Evolutionary conservation across 53 echinoderm and acorn worm species (phyloP), one percentile per base, ranked within the genome.

Genomic region (Arbacia lixula): DNA sequence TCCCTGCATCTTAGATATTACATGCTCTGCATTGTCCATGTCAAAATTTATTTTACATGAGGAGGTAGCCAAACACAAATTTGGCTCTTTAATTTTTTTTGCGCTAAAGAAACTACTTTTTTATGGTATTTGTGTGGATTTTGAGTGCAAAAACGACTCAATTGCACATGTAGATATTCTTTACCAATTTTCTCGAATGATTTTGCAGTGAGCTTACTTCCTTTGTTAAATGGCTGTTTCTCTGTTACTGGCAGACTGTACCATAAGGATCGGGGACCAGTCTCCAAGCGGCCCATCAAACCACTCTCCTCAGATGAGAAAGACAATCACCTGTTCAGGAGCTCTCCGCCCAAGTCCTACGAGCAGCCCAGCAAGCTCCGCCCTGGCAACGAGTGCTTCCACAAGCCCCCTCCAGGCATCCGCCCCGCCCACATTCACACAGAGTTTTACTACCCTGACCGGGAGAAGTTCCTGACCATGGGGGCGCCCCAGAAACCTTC

Each of bases 391-490:
- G 88, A 87, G 52, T 98, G 94, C 71, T 90, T 58, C 78, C 88
- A 76, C 3, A 86, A 94, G 19, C 94, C 99, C 19, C 91, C 94
- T 8, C 94, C 99, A 21, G 88, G 64, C 43, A 86, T 98, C 90
- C 84, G 85, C 30, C 94, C 99, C 36, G 89, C 94, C 39, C 89
- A 90, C 0, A 50, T 94, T 27, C 88, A 83, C 46, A 94, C 99
- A 12, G 99, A 98, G 60, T 98, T 92, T 50, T 98, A 94, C 69
- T 98, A 92, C 73, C 99, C 99, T 0, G 89, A 98, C 74, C 57
- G 99, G 43, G 99, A 98, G 85, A 84, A 91, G 84, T 94, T 86
- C 53, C 42, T 81, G 6, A 16, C 28, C 32, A 81, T 81, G 82
- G 64, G 64, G 0, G 3, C 30, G 52, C 40, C 32, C 0, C 31